Evolutionary conservation across 2,797 vertebrate species (phyloP).

Genomic region (Parauchenoglanis punctatus): DNA sequence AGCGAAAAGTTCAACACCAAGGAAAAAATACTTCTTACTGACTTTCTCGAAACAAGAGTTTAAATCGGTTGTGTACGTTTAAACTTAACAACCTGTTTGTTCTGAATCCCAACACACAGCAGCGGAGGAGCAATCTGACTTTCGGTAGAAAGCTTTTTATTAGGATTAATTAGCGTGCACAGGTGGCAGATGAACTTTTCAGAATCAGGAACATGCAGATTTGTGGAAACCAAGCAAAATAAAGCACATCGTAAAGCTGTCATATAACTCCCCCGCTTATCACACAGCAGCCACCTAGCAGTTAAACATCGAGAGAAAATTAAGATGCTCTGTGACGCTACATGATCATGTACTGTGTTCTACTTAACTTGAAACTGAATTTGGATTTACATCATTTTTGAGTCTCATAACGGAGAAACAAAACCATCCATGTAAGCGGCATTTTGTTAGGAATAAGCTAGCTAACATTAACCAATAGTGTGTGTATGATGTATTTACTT

Average conservation of each 20-base stretch:
- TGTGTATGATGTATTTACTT: neutral
- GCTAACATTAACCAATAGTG: too few species aligned
- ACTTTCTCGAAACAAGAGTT: neutral
- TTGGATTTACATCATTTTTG: neutral
- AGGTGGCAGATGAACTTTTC: neutral
- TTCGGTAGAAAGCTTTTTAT: neutral
- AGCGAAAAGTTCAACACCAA: neutral
- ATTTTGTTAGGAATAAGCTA: too few species aligned
- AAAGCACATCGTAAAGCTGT: neutral
- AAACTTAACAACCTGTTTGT: too few species aligned
- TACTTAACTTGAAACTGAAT: neutral
- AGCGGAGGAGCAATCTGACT: neutral
- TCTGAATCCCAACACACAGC: too few species aligned
- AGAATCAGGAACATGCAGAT: neutral
- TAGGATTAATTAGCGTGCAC: neutral
- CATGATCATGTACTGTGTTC: neutral
- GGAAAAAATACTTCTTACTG: neutral
- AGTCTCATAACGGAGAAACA: neutral
- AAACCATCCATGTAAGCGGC: neutral
- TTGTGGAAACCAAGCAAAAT: neutral
- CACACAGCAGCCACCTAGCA: neutral
- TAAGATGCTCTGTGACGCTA: neutral
- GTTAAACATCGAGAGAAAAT: neutral
- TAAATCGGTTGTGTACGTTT: too few species aligned
- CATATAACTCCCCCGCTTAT: neutral